Evolutionary conservation across 30 jellyfish, hydroid and myxozoan species (phyloP).

Genomic region (Nemopilema nomurai): DNA sequence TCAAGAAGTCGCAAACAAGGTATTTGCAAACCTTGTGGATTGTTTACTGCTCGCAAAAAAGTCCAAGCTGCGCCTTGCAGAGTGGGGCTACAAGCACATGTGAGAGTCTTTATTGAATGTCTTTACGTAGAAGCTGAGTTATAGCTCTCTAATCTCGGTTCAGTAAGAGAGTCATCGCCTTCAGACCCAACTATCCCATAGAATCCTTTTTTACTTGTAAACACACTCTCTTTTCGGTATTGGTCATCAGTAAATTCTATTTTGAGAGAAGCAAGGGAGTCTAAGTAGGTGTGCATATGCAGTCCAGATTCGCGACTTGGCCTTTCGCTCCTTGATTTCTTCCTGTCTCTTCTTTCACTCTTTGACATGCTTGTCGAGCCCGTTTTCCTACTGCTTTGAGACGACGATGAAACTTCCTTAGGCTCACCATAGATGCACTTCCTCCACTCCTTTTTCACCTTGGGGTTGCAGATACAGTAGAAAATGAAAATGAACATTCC

Average conservation of each 20-base stretch:
- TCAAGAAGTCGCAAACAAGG: no score
- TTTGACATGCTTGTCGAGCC: not conserved
- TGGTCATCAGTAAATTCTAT: not conserved
- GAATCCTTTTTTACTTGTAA: not conserved
- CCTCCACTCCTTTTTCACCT: slow-evolving; percentile 37
- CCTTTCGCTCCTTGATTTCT: not conserved
- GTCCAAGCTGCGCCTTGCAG: no score
- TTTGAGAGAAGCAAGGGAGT: slow-evolving; percentile 14
- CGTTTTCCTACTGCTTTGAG: slow-evolving; percentile 9
- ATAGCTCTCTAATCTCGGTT: no score
- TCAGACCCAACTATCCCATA: slow-evolving; percentile 1
- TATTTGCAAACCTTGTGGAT: no score
- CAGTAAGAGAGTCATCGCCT: not conserved
- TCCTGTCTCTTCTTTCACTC: not conserved
- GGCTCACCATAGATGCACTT: not conserved
- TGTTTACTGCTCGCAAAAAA: no score
- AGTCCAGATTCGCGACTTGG: not conserved
- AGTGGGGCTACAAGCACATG: no score
- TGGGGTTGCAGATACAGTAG: slow-evolving; percentile 28
- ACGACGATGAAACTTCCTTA: not conserved
- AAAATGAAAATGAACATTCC: slow-evolving; percentile 48
- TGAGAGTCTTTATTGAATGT: no score
- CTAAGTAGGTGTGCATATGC: not conserved
- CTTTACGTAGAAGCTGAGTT: no score
- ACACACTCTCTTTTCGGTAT: slow-evolving; percentile 13